These are phyloP conservation scores for Abrostola triplasia DNA, from an alignment of 2,888 invertebrate genomes.

Conservation along the genomic window DNA sequence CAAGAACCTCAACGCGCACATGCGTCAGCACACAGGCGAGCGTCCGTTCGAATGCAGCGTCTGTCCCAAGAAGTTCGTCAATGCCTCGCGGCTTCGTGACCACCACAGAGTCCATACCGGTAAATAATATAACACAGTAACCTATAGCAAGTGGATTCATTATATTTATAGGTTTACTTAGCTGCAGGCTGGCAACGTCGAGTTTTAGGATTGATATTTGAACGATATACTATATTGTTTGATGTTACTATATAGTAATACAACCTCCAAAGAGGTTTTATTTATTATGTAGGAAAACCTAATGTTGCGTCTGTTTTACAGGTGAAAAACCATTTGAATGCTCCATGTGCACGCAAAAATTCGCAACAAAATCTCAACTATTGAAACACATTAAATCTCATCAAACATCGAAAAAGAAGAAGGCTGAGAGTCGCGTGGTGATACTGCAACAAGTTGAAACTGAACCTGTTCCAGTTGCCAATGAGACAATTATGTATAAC, in stretches of 20 bases:
- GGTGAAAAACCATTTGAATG: slow-evolving; percentile 83
- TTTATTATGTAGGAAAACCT: neutral
- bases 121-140: slow-evolving; percentile 38
- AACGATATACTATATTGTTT: no score
- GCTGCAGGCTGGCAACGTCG: no score
- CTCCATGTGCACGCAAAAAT: slow-evolving; percentile 69
- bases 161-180: no score
- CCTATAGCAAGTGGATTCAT: no score
- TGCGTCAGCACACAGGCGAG: slow-evolving; percentile 87
- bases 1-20: slow-evolving; percentile 80
- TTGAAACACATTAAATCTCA: slow-evolving; percentile 75
- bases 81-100: slow-evolving; percentile 72
- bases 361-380: slow-evolving; percentile 74
- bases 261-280: no score
- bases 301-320: slow-evolving; percentile 52
- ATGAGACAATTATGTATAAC: slow-evolving; percentile 27
- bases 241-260: no score
- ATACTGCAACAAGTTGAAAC: slow-evolving; percentile 45
- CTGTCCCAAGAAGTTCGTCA: slow-evolving; percentile 75
- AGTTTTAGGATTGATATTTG: no score
- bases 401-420: slow-evolving; percentile 64
- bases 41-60: slow-evolving; percentile 85
- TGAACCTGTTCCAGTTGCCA: slow-evolving; percentile 11
- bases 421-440: slow-evolving; percentile 51
- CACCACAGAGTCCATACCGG: slow-evolving; percentile 80